Evolutionary conservation across 2,888 invertebrate species (phyloP).

Genomic region (Ormyrus rosae): DNA sequence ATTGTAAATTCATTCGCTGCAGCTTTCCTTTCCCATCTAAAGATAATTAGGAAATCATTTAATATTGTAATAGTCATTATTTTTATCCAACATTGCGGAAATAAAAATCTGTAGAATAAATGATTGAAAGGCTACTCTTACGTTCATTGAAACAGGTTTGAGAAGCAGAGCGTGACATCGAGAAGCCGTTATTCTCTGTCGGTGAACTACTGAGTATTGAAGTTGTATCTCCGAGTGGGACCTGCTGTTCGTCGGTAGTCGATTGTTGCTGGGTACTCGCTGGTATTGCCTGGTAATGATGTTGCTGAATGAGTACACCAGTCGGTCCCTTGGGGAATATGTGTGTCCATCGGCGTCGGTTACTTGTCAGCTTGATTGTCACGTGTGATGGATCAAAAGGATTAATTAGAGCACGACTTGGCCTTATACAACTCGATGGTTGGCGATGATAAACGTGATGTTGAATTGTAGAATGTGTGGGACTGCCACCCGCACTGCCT

Average conservation of each 20-base stretch:
- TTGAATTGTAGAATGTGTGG: slow-evolving; percentile 56
- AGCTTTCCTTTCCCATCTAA: slow-evolving; percentile 67
- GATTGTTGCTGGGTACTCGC: slow-evolving; percentile 67
- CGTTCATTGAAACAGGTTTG: slow-evolving; percentile 78
- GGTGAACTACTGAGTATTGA: slow-evolving; percentile 72
- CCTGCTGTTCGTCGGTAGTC: slow-evolving; percentile 57
- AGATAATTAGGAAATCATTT: slow-evolving; percentile 5
- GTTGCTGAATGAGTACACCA: slow-evolving; percentile 93
- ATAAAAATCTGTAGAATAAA: not conserved
- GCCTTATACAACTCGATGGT: slow-evolving; percentile 72
- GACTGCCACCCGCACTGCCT: slow-evolving; percentile 79
- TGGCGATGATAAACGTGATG: slow-evolving; percentile 22
- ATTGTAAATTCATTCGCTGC: slow-evolving; percentile 63
- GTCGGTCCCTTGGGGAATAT: slow-evolving; percentile 97
- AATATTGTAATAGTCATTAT: too few species aligned
- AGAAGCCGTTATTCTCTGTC: slow-evolving; percentile 62
- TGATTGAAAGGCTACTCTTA: slow-evolving; percentile 68
- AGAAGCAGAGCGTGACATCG: slow-evolving; percentile 72
- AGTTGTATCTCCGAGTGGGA: slow-evolving; percentile 61
- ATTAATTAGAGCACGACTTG: slow-evolving; percentile 93
- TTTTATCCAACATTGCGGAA: too few species aligned
- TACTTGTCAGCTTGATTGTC: slow-evolving; percentile 96
- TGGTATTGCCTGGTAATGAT: slow-evolving; percentile 93
- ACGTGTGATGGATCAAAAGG: slow-evolving; percentile 99
- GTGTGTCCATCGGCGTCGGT: slow-evolving; percentile 97